phyloP scores from a whole-genome alignment of 2,113 vertebrate species.

The Edolisoma coerulescens region DNA sequence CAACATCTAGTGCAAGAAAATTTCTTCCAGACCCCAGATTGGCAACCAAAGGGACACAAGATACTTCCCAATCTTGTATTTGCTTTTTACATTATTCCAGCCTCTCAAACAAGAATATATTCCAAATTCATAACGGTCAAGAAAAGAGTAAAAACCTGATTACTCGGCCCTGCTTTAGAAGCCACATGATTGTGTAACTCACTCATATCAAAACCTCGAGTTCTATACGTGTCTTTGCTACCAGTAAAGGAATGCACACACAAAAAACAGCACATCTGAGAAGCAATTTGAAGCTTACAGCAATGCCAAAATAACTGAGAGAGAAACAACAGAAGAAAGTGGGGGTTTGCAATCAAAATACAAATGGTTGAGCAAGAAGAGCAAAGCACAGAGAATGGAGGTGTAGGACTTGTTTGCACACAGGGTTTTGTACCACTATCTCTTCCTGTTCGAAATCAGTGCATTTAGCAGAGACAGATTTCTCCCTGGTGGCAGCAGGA shows the following conservation, averaged over 20 bases:
- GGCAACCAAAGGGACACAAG: conserved; percentile 20
- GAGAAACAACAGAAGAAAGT: not conserved
- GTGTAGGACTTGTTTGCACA: not conserved
- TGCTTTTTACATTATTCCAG: conserved; percentile 18
- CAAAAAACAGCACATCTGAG: not conserved
- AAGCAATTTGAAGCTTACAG: not conserved
- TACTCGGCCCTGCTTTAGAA: not conserved
- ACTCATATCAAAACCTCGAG: not conserved
- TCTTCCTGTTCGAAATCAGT: not conserved
- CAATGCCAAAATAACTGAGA: not conserved
- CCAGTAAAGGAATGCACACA: not conserved
- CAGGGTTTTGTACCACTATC: not conserved
- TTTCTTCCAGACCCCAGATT: conserved; percentile 37
- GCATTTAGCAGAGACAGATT: not conserved
- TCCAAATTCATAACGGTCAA: not conserved
- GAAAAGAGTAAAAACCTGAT: not conserved
- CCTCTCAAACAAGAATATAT: not conserved
- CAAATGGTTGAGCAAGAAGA: not conserved
- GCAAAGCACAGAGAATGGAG: not conserved
- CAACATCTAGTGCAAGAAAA: conserved; percentile 5
- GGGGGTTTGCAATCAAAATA: not conserved
- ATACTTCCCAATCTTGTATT: conserved; percentile 5
- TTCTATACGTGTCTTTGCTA: not conserved
- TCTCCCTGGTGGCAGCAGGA: not conserved
- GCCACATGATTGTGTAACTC: not conserved